These are phyloP conservation scores for Disparrhopalites patrizii DNA, from an alignment of 2,888 invertebrate species.

Conservation along the genomic window DNA sequence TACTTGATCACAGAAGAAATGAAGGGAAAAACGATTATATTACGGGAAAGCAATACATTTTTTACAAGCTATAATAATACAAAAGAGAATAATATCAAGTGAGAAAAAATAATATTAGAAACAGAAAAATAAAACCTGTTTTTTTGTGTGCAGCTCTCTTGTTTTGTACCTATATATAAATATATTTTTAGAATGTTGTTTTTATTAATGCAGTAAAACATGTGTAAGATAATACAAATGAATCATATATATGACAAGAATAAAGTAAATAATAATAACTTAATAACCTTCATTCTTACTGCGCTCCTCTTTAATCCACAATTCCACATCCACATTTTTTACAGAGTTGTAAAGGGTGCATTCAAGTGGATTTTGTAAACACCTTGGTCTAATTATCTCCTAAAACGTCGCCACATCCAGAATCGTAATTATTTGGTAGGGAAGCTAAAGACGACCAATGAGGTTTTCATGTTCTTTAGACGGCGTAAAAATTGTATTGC, in stretches of 20 bases:
- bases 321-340: too few species aligned
- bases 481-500: too few species aligned
- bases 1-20: neutral
- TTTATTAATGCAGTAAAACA: constrained; percentile 20
- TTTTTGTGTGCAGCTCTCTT: constrained; percentile 23
- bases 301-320: too few species aligned
- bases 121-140: constrained; percentile 18
- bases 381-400: too few species aligned
- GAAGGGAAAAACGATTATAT: constrained; percentile 1
- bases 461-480: too few species aligned
- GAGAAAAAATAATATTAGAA: constrained; percentile 7
- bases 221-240: constrained; percentile 6
- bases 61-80: neutral
- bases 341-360: too few species aligned
- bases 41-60: constrained; percentile 3
- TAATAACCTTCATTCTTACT: too few species aligned
- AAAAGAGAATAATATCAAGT: neutral
- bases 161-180: constrained; percentile 27
- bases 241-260: constrained; percentile 15
- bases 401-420: too few species aligned
- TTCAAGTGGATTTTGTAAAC: too few species aligned
- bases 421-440: too few species aligned
- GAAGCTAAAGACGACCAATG: too few species aligned
- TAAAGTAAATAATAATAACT: constrained; percentile 15
- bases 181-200: constrained; percentile 26